Conservation (phyloP, 2,113 vertebrate genomes). For the Crotalus horridus region DNA sequence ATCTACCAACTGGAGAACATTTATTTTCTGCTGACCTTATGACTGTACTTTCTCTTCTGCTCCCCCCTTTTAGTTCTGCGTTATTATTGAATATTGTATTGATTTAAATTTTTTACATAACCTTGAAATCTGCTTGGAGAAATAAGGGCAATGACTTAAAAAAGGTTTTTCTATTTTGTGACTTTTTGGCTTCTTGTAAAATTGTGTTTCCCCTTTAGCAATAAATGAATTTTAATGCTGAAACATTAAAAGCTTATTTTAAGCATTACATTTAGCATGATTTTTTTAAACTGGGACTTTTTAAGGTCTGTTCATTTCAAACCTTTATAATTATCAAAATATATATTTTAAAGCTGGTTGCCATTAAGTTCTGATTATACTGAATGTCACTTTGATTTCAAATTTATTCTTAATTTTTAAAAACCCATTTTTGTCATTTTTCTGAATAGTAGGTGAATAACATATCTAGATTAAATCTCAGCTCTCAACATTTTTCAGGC, state of each 20-base stretch:
- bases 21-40: neutral
- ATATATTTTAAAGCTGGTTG: neutral
- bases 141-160: neutral
- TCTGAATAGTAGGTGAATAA: neutral
- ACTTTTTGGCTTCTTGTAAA: neutral
- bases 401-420: neutral
- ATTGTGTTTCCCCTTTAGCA: neutral
- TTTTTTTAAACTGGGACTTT: neutral
- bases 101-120: neutral
- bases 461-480: neutral
- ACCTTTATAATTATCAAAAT: neutral
- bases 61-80: neutral
- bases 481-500: neutral
- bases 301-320: neutral
- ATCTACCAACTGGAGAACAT: neutral
- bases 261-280: neutral
- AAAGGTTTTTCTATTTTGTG: neutral
- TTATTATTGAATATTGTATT: neutral
- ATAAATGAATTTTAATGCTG: neutral
- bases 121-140: neutral
- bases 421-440: neutral
- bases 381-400: neutral
- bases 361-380: neutral
- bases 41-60: neutral
- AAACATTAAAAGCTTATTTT: neutral